Base-by-base conservation (phyloP, 2,797 vertebrate genomes). In the Pagetopsis macropterus region DNA sequence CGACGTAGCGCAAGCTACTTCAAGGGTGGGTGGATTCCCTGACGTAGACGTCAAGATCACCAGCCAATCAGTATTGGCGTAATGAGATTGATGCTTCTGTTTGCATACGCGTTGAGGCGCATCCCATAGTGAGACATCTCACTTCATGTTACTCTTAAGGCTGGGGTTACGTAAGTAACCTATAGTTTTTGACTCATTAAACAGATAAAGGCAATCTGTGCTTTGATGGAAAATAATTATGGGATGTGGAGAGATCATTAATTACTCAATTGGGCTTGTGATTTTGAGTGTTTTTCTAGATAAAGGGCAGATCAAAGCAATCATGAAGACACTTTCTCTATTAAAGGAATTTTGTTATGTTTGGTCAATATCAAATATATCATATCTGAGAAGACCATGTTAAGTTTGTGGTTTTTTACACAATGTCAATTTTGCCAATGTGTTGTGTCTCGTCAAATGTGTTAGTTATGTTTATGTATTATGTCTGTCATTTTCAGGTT, bases 191-290 rank as follows among this genome's bases (percentile, higher is more conserved):
- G 61, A 62, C 11, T 60, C 19, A 37, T 52, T 59, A 0, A 1
- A 16, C 50, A 50, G 10, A 66, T 19, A 40, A 33, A 68, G 17
- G 17, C 27, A 49, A 15, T 10, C 1, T 8, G 1, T 5, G 7
- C 21, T 67, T 15, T 43, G 33, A 72, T 46, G 58, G 43, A 66
- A 68, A 74, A 50, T 75, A 33, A 13, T 52, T 43, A 10, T 6
- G 10, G 8, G 65, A 33, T 43, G 15, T 41, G 14, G 4, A 10
- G 33, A 45, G 19, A 58, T 59, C n/a, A 21, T 51, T 43, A 27
- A 75, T 61, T 4, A 56, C 40, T 63, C 16, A 33, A 10, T 43
- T 57, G 15, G 40, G 17, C 10, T 54, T 0, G 21, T 5, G 49
- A 79, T 71, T 15, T 17, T 3, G 40, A 3, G 2, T 15, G 16